Percentiles rank a stretch among this genome's conserved stretches.
Evolutionary conservation across 2,888 invertebrate species (phyloP).

Genomic region (Galerucella pusilla): DNA sequence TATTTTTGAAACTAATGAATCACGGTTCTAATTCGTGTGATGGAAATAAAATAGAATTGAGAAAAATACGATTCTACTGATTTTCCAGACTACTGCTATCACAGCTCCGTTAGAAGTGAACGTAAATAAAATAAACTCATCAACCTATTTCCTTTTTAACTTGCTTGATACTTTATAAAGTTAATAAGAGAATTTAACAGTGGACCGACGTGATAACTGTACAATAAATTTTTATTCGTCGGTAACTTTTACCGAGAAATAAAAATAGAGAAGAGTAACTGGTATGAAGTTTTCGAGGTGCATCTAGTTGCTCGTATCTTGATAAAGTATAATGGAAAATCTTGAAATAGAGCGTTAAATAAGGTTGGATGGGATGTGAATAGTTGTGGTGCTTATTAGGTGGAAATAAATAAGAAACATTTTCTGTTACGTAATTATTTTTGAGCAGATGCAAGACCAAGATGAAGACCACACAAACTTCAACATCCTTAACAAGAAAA

Average conservation of each 20-base stretch:
- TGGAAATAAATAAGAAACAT: not conserved
- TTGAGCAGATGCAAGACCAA: too few species aligned
- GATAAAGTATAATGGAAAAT: slow-evolving; percentile 27
- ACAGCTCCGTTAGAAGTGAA: not conserved
- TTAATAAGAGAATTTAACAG: not conserved
- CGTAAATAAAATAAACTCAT: not conserved
- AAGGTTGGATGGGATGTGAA: not conserved
- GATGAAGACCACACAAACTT: too few species aligned
- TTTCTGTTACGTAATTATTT: too few species aligned
- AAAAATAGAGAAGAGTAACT: slow-evolving; percentile 17
- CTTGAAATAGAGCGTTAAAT: slow-evolving; percentile 27
- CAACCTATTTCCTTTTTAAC: not conserved
- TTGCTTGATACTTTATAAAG: not conserved
- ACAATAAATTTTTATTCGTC: slow-evolving; percentile 20
- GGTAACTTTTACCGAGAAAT: slow-evolving; percentile 19
- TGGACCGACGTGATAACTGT: slow-evolving; percentile 20
- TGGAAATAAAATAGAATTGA: too few species aligned
- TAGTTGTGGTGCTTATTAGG: not conserved
- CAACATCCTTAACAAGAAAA: too few species aligned
- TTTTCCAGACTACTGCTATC: too few species aligned
- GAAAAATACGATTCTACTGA: too few species aligned
- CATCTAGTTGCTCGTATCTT: slow-evolving; percentile 6
- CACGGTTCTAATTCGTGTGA: too few species aligned
- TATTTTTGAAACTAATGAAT: too few species aligned
- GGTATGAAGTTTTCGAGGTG: slow-evolving; percentile 23